A percentile compares a stretch with the other conserved stretches of the same genome.
Conservation (phyloP, 1,140 invertebrate genomes). For the Tenebrio molitor region DNA sequence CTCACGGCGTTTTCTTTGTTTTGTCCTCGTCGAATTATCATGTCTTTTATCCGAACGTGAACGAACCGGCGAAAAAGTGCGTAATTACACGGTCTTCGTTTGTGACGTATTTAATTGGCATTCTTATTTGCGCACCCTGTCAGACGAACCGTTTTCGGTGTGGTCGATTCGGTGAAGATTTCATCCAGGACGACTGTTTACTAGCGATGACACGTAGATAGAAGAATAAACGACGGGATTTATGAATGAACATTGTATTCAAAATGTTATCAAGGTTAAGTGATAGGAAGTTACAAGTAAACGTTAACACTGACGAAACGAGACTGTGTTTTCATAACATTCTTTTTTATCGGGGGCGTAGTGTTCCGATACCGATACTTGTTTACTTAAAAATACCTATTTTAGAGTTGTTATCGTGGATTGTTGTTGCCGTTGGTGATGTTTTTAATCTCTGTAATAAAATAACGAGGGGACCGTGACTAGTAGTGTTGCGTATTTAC, state of each 20-base stretch:
- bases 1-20: not conserved
- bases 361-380: slow-evolving; percentile 9
- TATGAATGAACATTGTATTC: slow-evolving; percentile 40
- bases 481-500: too few species aligned
- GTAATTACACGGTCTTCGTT: not conserved
- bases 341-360: slow-evolving; percentile 20
- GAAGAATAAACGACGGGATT: slow-evolving; percentile 15
- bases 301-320: slow-evolving; percentile 27
- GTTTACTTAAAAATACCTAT: slow-evolving; percentile 31
- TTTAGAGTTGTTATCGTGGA: slow-evolving; percentile 8
- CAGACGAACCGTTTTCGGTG: not conserved
- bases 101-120: not conserved
- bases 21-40: not conserved
- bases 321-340: slow-evolving; percentile 28
- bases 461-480: too few species aligned
- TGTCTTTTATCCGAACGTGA: not conserved
- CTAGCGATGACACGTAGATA: slow-evolving; percentile 11
- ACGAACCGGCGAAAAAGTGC: not conserved
- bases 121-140: not conserved
- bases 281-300: slow-evolving; percentile 38
- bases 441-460: too few species aligned
- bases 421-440: not conserved
- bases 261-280: slow-evolving; percentile 38
- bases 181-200: not conserved
- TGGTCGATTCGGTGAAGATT: not conserved